phyloP scores from a whole-genome alignment of 2,888 invertebrate species.

The Rhagonycha fulva region DNA sequence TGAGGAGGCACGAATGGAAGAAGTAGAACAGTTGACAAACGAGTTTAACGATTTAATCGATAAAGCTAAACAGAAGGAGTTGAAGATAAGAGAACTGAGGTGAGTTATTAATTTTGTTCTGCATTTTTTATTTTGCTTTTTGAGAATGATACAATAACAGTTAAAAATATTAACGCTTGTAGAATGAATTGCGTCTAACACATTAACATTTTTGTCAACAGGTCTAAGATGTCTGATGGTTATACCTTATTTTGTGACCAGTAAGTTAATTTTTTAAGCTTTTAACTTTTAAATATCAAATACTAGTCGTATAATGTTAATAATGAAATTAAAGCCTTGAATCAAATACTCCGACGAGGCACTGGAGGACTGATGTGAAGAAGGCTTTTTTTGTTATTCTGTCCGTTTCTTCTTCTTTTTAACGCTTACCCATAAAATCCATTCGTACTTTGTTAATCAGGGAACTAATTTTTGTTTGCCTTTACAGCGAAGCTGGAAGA shows the following conservation, averaged over 20 bases:
- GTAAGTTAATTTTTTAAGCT: conserved; percentile 55
- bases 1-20: conserved; percentile 67
- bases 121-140: neutral
- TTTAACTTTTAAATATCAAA: too few relatives aligned
- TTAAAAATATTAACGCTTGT: neutral
- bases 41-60: conserved; percentile 71
- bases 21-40: conserved; percentile 67
- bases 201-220: conserved; percentile 48
- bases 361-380: too few relatives aligned
- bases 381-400: too few relatives aligned
- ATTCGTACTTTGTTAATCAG: neutral
- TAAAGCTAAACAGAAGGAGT: conserved; percentile 74
- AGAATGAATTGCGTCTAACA: conserved; percentile 29
- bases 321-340: too few relatives aligned
- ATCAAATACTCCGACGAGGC: too few relatives aligned
- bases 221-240: conserved; percentile 60
- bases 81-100: conserved; percentile 79
- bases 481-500: conserved; percentile 72
- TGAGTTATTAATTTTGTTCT: conserved; percentile 51
- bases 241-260: conserved; percentile 64
- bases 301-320: too few relatives aligned
- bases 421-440: neutral
- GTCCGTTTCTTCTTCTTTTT: neutral
- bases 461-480: neutral
- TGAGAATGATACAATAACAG: neutral